Base-by-base conservation (phyloP, 2,113 vertebrate species). In the Amia ocellicauda region DNA sequence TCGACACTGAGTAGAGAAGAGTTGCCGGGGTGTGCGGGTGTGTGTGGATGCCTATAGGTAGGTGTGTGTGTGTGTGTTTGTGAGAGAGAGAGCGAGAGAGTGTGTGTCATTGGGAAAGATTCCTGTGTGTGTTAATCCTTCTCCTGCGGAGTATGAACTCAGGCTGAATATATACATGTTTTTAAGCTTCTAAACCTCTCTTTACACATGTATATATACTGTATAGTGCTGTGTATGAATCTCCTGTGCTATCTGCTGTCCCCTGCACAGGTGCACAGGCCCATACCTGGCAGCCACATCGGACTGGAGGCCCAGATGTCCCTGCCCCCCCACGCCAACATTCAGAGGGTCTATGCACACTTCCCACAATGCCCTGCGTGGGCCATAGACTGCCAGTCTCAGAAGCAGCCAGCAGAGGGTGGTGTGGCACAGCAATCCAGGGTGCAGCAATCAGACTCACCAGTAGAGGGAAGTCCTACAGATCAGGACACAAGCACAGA, bases 311-410 rank as follows among this genome's bases (percentile, higher is more conserved):
- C 60, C n/a, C 70, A 74, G 72, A 78, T 59, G 47, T 70, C 40
- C 0, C 49, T 83, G 0, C 23, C 53, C 0, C 41, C 47, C 0
- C 92, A 92, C 29, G 82, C 82, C 78, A 91, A 86, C 52, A 68
- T 92, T 27, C 88, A 86, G 76, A 51, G 80, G 3, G 53, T 83
- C 11, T 64, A 91, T 1, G 56, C 80, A 51, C 60, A 56, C 73
- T 76, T 91, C 70, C 62, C 54, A n/a, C 2, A 59, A 64, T 69
- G 8, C 0, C 64, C 49, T 69, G 17, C 74, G 69, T 0, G 1
- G 0, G 36, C 0, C 8, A 36, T 22, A 22, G 42, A 40, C n/a
- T 65, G 4, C 19, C 49, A 61, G 51, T 0, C 43, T 0, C 10
- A 2, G 4, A 24, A 40, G 20, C 67, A 7, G 22, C 49, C 62